Evolutionary conservation across 1,140 invertebrate genomes (phyloP), one percentile per base, ranked within the genome.

Genomic region (Armadillidium nasatum): DNA sequence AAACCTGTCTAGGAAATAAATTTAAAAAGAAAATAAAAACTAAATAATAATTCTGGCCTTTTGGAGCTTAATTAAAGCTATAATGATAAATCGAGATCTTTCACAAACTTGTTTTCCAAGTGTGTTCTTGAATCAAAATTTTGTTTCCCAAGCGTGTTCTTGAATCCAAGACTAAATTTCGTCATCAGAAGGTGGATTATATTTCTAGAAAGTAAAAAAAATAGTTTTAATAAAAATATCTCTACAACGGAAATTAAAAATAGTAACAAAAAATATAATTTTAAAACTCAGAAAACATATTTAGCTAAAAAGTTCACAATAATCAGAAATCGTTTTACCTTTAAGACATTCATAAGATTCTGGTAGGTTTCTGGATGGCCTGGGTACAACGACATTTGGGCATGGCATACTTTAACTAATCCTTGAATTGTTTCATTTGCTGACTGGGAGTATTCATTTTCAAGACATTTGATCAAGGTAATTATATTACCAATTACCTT

Each of bases 151-250:
- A 19, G 19, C 60, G 46, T 78, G 77, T 44, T 78, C 77, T 45
- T 78, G 77, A 44, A 78, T 78, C 69, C 75, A 23, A 13, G 23
- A 43, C 15, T 75, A 70, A 22, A 78, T 75, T n/a, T 78, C 77
- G 44, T 78, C 74, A 43, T 78, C 77, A 9, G 77, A 78, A 10
- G 77, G 77, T 10, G 70, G 13, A 9, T 50, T 68, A 22, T 78
- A 78, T 78, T 78, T 78, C 77, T 78, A 60, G 7, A 50, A n/a
- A n/a, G n/a, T n/a, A n/a, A n/a, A n/a, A n/a, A 23, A n/a, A n/a
- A n/a, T n/a, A n/a, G n/a, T n/a, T 10, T 10, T 11, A 15, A 19
- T 13, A 10, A 4, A 44, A 69, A 75, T 2, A n/a, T n/a, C n/a
- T n/a, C n/a, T n/a, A n/a, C n/a, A n/a, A n/a, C n/a, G n/a, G n/a